Evolutionary conservation across 2,113 vertebrate genomes (phyloP), one percentile per base, ranked within the genome.

Genomic region (Tachysurus vachellii): DNA sequence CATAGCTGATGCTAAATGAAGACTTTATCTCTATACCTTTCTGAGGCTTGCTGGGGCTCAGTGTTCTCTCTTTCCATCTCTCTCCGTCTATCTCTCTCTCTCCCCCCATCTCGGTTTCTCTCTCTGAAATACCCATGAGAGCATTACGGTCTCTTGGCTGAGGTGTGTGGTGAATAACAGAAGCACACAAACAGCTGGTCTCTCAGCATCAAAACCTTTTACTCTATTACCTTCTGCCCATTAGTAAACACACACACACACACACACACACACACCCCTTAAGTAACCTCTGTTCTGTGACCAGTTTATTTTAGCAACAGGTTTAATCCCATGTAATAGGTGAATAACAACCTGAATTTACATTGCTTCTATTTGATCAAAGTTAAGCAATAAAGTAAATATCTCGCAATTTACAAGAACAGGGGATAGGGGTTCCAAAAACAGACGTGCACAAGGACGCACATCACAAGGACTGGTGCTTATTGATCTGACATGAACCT

Each of bases 181-280:
- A 87, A 87, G 68, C 86, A 87, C 80, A 76, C 68, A 10, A 86
- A 70, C 85, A 86, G 76, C 85, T 86, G 76, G 47, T 68, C 76
- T 79, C 84, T 66, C n/a, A 66, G 76, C 85, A 3, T 86, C 75
- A 57, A 59, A 71, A 44, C 77, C 50, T 81, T 26, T 47, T 61
- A 61, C 36, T 82, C 14, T 0, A n/a, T 21, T 21, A 50, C 50
- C 85, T 68, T 62, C 7, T 57, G n/a, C 85, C 70, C 80, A 70
- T 71, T 4, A 13, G 77, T 81, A 44, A 80, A 80, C 76, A 68
- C 2, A 6, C 16, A 50, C 21, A 16, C 53, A 56, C n/a, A 21
- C 56, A 80, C 76, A 68, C 2, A 6, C 16, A 50, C 21, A 16
- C 53, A 56, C n/a, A 21, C 56, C 64, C 64, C 26, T 68, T 19